Base-by-base conservation (phyloP, 1,140 invertebrate genomes). In the Lerema accius region DNA sequence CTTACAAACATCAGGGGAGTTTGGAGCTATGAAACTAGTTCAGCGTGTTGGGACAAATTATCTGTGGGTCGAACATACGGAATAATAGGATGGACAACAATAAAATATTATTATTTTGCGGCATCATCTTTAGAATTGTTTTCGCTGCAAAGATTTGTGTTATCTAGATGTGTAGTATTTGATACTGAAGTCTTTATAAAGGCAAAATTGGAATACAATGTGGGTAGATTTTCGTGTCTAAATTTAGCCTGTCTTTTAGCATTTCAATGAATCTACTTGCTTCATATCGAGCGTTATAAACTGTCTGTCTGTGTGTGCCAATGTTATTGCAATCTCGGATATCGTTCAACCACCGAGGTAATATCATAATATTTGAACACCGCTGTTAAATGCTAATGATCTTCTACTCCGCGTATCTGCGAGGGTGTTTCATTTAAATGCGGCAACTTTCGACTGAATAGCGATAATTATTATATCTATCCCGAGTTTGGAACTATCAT, bases 281-380 rank as follows among this genome's bases (percentile, higher is more conserved):
- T n/a, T n/a, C n/a, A n/a, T n/a, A n/a, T 28, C 26, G 15, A 11
- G 35, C 35, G 10, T 16, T 0, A 35, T 7, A 39, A 51, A 0
- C 32, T 15, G 13, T 23, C 10, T 13, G 16, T 16, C 49, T 14
- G 40, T 56, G 14, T 56, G 40, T 56, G 0, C n/a, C 40, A 17
- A 0, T 4, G 40, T 56, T 45, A 56, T 45, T 56, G 26, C 53
- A 45, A 56, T 56, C 40, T 32, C 14, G 53, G 40, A 42, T 46
- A 46, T 58, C 40, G 42, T 58, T 32, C 42, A 58, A 58, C 32
- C 26, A 58, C 42, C 14, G 55, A 43, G 42, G 26, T 45, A 58
- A 37, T 58, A 58, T 46, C 55, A 58, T 58, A 58, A 58, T 43
- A 58, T 58, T 58, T 58, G 55, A 58, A 58, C 42, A 58, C 55